phyloP scores from a whole-genome alignment of 1,140 invertebrate genomes.

The Calephelis nemesis region DNA sequence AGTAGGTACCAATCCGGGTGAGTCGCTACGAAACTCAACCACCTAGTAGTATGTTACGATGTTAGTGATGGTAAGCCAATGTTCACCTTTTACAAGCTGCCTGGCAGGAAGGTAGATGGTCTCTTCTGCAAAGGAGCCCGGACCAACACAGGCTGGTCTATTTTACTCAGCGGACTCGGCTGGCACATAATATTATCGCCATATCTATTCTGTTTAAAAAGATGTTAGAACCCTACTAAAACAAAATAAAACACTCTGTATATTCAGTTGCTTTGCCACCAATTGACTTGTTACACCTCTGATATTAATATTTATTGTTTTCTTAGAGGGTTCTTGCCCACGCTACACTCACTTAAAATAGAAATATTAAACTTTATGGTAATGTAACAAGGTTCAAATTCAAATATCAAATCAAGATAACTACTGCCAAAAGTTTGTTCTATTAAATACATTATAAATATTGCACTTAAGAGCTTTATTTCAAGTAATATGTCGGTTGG shows the following conservation, averaged over 20 bases:
- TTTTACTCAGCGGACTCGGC: too few species aligned
- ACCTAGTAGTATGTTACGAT: too few species aligned
- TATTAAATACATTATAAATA: slow-evolving; percentile 20
- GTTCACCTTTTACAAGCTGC: too few species aligned
- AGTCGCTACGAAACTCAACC: too few species aligned
- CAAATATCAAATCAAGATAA: not conserved
- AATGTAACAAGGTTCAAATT: slow-evolving; percentile 22
- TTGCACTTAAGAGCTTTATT: slow-evolving; percentile 25
- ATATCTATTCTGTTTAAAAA: too few species aligned
- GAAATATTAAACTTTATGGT: slow-evolving; percentile 1
- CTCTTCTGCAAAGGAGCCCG: too few species aligned
- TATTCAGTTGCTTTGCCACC: slow-evolving; percentile 31
- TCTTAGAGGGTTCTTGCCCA: slow-evolving; percentile 30
- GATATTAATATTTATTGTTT: slow-evolving; percentile 49
- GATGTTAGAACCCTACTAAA: not conserved
- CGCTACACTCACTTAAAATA: not conserved
- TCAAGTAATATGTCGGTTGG: slow-evolving; percentile 20
- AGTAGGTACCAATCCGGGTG: too few species aligned
- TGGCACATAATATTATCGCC: too few species aligned
- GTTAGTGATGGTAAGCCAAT: too few species aligned
- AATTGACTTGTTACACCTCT: slow-evolving; percentile 49
- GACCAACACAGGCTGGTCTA: too few species aligned
- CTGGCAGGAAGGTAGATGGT: too few species aligned
- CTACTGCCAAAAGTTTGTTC: not conserved
- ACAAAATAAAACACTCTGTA: slow-evolving; percentile 36